Percentiles rank a stretch among this genome's conserved stretches.
Evolutionary conservation across 2,113 vertebrate genomes (phyloP).

Genomic region (Marmota flaviventris): DNA sequence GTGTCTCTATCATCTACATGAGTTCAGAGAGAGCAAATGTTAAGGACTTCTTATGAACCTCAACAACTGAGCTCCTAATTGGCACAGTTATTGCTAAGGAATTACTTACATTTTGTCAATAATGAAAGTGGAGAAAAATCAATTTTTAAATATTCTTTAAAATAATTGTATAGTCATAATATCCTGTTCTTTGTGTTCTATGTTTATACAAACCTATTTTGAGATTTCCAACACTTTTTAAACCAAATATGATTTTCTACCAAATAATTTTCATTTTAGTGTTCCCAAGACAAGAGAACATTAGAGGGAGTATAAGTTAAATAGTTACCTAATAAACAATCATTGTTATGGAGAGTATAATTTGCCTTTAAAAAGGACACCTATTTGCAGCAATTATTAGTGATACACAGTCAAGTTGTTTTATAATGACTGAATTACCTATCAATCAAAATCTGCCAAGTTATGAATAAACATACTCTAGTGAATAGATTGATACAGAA

Average conservation of each 20-base stretch:
- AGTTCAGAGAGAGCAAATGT: background rate
- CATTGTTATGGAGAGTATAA: constrained; percentile 3
- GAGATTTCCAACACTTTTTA: constrained; percentile 8
- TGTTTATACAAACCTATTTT: constrained; percentile 37
- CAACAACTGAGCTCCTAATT: background rate
- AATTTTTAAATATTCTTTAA: constrained; percentile 38
- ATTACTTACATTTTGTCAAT: background rate
- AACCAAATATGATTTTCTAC: background rate
- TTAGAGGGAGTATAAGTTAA: background rate
- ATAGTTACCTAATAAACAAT: constrained; percentile 18
- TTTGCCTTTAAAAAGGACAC: constrained; percentile 37
- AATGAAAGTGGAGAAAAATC: background rate
- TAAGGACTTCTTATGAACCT: background rate
- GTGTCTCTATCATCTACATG: background rate
- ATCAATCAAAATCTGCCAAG: background rate
- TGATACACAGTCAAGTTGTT: background rate
- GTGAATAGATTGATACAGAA: background rate
- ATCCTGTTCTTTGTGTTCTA: background rate
- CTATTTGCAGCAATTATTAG: background rate
- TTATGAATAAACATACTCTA: background rate
- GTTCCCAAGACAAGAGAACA: background rate
- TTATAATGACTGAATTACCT: background rate
- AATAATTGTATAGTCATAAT: background rate
- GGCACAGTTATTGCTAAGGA: background rate
- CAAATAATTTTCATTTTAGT: constrained; percentile 40